Evolutionary conservation across 2,113 vertebrate genomes (phyloP).

Genomic region (Pseudorasbora parva): DNA sequence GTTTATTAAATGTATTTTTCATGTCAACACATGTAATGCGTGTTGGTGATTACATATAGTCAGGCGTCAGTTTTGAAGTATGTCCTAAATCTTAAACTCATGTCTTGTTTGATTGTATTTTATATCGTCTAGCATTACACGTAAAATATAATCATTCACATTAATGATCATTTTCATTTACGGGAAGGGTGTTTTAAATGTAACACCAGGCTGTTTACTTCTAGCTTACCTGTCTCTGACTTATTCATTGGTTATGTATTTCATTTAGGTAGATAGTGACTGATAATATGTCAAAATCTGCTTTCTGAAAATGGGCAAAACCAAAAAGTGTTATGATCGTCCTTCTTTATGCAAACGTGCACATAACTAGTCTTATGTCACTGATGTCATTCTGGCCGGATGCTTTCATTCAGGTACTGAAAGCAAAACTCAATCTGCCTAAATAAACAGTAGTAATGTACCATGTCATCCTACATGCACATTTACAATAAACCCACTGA

Average conservation of each 20-base stretch:
- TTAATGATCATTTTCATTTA: background rate
- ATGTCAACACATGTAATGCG: background rate
- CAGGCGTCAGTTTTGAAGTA: background rate
- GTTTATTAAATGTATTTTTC: background rate
- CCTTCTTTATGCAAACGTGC: background rate
- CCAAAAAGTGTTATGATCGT: background rate
- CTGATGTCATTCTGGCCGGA: background rate
- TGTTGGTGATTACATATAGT: background rate
- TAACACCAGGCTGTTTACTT: background rate
- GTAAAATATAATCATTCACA: background rate
- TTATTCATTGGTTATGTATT: background rate
- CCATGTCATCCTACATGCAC: background rate
- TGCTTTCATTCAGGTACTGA: conserved; percentile 21
- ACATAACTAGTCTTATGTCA: background rate
- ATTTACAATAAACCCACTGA: conserved; percentile 8
- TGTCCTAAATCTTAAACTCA: background rate
- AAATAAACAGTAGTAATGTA: background rate
- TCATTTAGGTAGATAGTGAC: background rate
- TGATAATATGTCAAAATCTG: background rate
- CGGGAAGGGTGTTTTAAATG: background rate
- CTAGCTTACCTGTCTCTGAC: background rate
- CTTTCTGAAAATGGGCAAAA: background rate
- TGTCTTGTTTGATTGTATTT: background rate
- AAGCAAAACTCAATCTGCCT: conserved; percentile 6
- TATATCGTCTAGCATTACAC: background rate